Conservation (phyloP, 2,888 invertebrate genomes). For the Dioctria linearis region DNA sequence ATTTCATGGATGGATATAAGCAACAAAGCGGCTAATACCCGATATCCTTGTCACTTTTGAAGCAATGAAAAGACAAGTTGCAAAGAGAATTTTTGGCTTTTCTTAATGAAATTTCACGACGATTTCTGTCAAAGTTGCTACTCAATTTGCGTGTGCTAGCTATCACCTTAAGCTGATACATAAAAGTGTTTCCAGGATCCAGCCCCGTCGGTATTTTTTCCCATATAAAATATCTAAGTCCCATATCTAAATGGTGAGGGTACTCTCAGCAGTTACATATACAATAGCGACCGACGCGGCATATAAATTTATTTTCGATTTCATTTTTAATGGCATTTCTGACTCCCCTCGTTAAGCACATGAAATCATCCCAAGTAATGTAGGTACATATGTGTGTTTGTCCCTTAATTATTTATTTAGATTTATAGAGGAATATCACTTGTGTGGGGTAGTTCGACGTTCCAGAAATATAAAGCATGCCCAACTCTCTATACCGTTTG, state of each 20-base stretch:
- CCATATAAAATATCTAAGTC: constrained; percentile 2
- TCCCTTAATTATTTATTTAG: constrained; percentile 21
- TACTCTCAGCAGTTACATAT: not conserved
- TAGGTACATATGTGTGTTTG: not conserved
- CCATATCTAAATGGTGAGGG: not conserved
- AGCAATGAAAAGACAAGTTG: not conserved
- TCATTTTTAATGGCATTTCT: not conserved
- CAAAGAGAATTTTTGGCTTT: not conserved
- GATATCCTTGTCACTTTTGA: constrained; percentile 4
- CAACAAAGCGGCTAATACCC: not conserved
- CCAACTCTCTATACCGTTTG: not conserved
- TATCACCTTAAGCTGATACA: not conserved
- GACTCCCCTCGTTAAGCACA: not conserved
- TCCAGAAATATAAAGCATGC: not conserved
- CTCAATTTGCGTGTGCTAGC: not conserved
- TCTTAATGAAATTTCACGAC: constrained; percentile 4
- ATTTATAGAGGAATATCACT: constrained; percentile 23
- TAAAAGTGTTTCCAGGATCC: not conserved
- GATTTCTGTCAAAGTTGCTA: not conserved
- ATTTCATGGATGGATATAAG: not conserved
- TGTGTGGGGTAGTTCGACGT: not conserved
- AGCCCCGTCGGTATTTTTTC: not conserved
- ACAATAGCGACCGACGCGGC: not conserved
- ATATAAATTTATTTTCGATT: not conserved
- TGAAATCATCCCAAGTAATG: constrained; percentile 1